Percentiles rank a stretch among this genome's conserved stretches.
Conservation (phyloP, 2,797 vertebrate species). For the Lycodopsis pacificus region DNA sequence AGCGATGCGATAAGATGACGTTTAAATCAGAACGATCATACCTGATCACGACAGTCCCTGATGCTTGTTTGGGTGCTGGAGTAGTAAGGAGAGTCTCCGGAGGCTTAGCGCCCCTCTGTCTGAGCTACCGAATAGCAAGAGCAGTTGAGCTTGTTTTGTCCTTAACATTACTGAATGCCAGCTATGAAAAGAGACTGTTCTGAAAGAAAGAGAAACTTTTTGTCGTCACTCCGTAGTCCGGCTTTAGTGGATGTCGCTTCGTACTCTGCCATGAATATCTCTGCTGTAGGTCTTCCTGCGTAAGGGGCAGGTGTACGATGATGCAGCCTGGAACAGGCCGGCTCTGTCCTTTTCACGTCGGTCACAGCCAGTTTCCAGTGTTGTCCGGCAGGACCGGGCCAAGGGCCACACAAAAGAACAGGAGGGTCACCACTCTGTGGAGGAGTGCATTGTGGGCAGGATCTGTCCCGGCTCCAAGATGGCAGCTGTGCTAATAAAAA, state of each 20-base stretch:
- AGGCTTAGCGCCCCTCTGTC: background rate
- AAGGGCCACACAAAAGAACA: slow-evolving; percentile 61
- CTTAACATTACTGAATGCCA: background rate
- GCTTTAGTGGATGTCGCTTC: slow-evolving; percentile 6
- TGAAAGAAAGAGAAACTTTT: slow-evolving; percentile 34
- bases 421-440: slow-evolving; percentile 54
- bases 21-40: slow-evolving; percentile 2
- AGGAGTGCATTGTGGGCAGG: slow-evolving; percentile 72
- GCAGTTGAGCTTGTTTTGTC: background rate
- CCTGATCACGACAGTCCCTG: background rate
- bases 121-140: slow-evolving; percentile 11
- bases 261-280: slow-evolving; percentile 19
- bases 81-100: slow-evolving; percentile 13
- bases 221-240: background rate
- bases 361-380: slow-evolving; percentile 50
- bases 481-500: slow-evolving; percentile 68
- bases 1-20: slow-evolving; percentile 6
- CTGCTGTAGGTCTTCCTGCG: slow-evolving; percentile 47
- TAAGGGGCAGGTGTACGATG: slow-evolving; percentile 63
- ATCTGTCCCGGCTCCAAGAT: slow-evolving; percentile 71
- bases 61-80: slow-evolving; percentile 15
- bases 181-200: background rate
- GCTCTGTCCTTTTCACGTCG: slow-evolving; percentile 53
- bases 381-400: slow-evolving; percentile 54
- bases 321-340: slow-evolving; percentile 52